These are phyloP conservation scores for Ibycter americanus DNA, from an alignment of 2,797 vertebrate genomes.

Conservation along the genomic window DNA sequence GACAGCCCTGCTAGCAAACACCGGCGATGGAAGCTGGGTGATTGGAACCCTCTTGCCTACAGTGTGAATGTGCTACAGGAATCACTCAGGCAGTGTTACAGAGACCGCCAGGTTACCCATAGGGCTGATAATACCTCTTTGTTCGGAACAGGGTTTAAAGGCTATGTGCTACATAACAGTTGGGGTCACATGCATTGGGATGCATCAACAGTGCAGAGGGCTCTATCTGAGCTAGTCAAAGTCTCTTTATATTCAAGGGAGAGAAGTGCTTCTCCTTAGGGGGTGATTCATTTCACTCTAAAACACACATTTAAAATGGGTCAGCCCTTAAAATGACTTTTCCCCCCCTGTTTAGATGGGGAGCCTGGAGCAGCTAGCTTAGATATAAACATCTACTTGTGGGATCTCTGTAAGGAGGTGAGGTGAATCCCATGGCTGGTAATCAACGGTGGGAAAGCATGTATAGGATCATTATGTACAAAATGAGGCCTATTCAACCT, in stretches of 20 bases:
- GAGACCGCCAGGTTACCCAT: neutral
- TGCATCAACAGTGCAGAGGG: neutral
- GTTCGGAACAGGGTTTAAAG: neutral
- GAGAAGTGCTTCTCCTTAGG: neutral
- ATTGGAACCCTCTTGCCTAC: neutral
- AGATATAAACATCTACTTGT: neutral
- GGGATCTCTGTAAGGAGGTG: neutral
- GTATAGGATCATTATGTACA: neutral
- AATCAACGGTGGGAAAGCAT: neutral
- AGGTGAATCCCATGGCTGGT: neutral
- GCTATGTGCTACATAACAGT: neutral
- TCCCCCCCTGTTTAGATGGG: neutral
- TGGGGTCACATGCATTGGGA: neutral
- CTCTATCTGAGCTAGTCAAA: neutral
- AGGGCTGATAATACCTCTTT: neutral
- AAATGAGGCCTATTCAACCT: slow-evolving; percentile 41
- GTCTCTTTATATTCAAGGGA: neutral
- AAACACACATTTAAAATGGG: slow-evolving; percentile 56
- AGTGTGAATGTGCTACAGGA: neutral
- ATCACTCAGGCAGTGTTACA: neutral
- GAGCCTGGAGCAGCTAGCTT: neutral
- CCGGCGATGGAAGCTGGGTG: neutral
- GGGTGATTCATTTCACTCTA: slow-evolving; percentile 10
- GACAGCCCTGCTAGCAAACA: neutral
- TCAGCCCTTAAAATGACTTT: neutral